A percentile compares a stretch with the other conserved stretches of the same genome.
These are phyloP conservation scores for Drosophila fungiperda DNA, from an alignment of 2,888 invertebrate genomes.

Conservation along the genomic window DNA sequence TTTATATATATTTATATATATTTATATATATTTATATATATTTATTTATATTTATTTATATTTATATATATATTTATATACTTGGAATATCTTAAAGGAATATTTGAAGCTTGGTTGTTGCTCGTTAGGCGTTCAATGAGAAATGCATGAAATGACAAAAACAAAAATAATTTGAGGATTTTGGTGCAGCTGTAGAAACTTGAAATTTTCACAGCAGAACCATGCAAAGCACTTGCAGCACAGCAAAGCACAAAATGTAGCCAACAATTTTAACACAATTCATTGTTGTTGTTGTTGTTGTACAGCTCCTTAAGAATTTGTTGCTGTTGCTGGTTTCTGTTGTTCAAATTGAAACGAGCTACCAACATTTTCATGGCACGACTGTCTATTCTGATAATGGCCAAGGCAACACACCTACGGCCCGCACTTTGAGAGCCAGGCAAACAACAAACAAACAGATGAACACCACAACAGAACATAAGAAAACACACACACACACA, in stretches of 20 bases:
- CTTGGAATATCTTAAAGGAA: not conserved
- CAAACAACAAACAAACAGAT: slow-evolving; percentile 15
- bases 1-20: too few relatives aligned
- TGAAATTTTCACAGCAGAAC: slow-evolving; percentile 33
- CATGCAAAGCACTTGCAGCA: slow-evolving; percentile 31
- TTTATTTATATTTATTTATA: too few relatives aligned
- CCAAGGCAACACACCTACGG: slow-evolving; percentile 33
- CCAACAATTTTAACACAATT: slow-evolving; percentile 31
- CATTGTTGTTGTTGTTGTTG: slow-evolving; percentile 13
- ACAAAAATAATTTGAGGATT: slow-evolving; percentile 12
- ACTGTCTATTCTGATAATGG: slow-evolving; percentile 46
- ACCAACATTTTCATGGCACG: slow-evolving; percentile 28
- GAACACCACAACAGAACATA: slow-evolving; percentile 17
- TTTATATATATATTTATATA: too few relatives aligned
- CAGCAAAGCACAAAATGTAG: slow-evolving; percentile 13
- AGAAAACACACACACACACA: not conserved
- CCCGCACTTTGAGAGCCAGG: slow-evolving; percentile 12
- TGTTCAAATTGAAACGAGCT: slow-evolving; percentile 16
- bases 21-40: too few relatives aligned
- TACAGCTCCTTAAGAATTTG: slow-evolving; percentile 16
- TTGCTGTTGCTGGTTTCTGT: slow-evolving; percentile 18
- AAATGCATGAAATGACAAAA: slow-evolving; percentile 5
- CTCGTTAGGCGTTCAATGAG: not conserved
- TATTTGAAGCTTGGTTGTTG: not conserved
- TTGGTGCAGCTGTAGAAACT: slow-evolving; percentile 17